Percentiles rank a stretch among this genome's conserved stretches.
These are phyloP conservation scores for Knipowitschia caucasica DNA, from an alignment of 2,797 vertebrate species.

Conservation along the genomic window DNA sequence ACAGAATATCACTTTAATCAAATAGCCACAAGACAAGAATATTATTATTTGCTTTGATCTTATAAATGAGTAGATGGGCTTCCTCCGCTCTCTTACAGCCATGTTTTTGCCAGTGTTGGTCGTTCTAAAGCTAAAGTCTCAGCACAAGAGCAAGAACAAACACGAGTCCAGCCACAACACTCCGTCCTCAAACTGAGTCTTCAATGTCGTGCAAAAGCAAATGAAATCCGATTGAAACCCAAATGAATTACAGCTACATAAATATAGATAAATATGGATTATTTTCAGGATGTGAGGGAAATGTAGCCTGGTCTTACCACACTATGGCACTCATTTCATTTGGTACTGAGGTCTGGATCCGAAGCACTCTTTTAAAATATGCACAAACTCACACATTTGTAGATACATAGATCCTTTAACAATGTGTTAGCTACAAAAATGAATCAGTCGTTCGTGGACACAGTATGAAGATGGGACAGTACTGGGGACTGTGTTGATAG, in stretches of 20 bases:
- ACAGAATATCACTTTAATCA: no score
- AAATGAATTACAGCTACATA: not conserved
- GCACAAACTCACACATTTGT: no score
- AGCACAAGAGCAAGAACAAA: conserved; percentile 3
- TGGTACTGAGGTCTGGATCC: no score
- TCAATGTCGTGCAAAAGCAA: not conserved
- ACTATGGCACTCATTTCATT: no score
- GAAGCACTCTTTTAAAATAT: no score
- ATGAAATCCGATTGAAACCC: not conserved
- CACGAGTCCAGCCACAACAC: conserved; percentile 1
- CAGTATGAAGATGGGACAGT: no score
- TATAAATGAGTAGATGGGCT: not conserved
- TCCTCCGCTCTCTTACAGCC: not conserved
- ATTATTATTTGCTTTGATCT: not conserved
- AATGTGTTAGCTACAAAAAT: no score
- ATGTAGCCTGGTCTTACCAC: no score
- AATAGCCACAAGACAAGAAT: no score
- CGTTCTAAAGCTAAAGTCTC: conserved; percentile 17
- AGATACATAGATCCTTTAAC: no score
- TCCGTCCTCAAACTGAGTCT: not conserved
- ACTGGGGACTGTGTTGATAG: no score
- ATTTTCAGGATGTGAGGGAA: not conserved
- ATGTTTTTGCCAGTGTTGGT: conserved; percentile 3
- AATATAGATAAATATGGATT: not conserved
- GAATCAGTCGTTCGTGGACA: no score